Conservation (phyloP, 1,140 invertebrate genomes). For the Hylyphantes graminicola region DNA sequence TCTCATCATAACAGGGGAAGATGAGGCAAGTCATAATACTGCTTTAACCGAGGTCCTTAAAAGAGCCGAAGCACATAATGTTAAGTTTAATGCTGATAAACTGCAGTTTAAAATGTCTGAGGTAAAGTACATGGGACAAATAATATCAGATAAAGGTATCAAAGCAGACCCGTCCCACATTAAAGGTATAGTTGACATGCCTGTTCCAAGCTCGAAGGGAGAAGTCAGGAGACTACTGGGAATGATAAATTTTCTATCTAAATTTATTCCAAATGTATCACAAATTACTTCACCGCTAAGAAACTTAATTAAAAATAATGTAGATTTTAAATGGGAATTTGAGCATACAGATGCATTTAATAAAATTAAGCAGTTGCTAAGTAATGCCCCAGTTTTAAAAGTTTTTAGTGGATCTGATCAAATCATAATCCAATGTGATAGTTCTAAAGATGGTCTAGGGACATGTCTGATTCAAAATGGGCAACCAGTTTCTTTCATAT, state of each 20-base stretch:
- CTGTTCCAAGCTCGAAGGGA: constrained; percentile 14
- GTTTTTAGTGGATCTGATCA: neutral
- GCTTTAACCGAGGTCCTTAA: constrained; percentile 66
- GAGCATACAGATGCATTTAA: constrained; percentile 24
- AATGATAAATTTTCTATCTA: constrained; percentile 52
- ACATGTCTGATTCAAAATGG: constrained; percentile 26
- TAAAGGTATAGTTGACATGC: constrained; percentile 63
- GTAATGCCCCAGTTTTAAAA: constrained; percentile 28
- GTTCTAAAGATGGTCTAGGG: constrained; percentile 26
- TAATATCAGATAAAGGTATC: constrained; percentile 20
- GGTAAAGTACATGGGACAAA: constrained; percentile 23
- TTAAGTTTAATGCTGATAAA: constrained; percentile 68
- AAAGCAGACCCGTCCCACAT: constrained; percentile 66
- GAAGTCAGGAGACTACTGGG: constrained; percentile 24
- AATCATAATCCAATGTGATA: constrained; percentile 40
- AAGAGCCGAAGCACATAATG: constrained; percentile 64
- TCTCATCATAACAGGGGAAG: too few species aligned
- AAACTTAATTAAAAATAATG: constrained; percentile 32
- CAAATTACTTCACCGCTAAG: constrained; percentile 33
- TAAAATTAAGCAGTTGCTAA: constrained; percentile 27
- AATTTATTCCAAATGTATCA: constrained; percentile 52
- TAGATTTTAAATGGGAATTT: constrained; percentile 34
- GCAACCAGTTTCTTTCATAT: constrained; percentile 7
- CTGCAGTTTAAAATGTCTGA: constrained; percentile 16
- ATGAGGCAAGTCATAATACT: too few species aligned